A percentile compares a stretch with the other conserved stretches of the same genome.
phyloP scores from a whole-genome alignment of 2,113 vertebrate genomes.

The Grallaria varia region DNA sequence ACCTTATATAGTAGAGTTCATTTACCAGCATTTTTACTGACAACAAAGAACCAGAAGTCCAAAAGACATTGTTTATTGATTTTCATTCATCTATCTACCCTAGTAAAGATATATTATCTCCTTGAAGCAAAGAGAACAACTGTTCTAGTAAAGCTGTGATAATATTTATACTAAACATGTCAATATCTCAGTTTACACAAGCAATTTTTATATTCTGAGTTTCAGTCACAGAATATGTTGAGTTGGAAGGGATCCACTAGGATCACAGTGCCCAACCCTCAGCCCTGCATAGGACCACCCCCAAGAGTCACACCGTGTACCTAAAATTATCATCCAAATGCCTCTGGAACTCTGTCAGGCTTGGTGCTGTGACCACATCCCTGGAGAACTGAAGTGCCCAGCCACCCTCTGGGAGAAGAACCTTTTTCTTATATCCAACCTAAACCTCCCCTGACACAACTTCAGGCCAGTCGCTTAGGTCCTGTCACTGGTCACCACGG shows the following conservation, averaged over 20 bases:
- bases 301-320: not conserved
- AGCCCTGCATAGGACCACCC: not conserved
- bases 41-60: not conserved
- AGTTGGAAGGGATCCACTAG: not conserved
- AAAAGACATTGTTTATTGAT: not conserved
- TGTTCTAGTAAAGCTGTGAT: not conserved
- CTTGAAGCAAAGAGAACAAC: not conserved
- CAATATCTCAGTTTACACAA: not conserved
- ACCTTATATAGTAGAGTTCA: not conserved
- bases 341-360: not conserved
- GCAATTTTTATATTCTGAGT: not conserved
- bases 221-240: not conserved
- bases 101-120: not conserved
- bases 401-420: not conserved
- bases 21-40: not conserved
- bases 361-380: not conserved
- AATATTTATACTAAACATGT: not conserved
- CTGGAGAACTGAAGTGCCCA: not conserved
- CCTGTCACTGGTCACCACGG: not conserved
- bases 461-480: not conserved
- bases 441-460: not conserved
- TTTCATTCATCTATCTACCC: not conserved
- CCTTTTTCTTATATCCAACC: not conserved
- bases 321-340: not conserved
- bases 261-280: not conserved